Base-by-base conservation (phyloP, 2,797 vertebrate genomes). In the Cossypha caffra region DNA sequence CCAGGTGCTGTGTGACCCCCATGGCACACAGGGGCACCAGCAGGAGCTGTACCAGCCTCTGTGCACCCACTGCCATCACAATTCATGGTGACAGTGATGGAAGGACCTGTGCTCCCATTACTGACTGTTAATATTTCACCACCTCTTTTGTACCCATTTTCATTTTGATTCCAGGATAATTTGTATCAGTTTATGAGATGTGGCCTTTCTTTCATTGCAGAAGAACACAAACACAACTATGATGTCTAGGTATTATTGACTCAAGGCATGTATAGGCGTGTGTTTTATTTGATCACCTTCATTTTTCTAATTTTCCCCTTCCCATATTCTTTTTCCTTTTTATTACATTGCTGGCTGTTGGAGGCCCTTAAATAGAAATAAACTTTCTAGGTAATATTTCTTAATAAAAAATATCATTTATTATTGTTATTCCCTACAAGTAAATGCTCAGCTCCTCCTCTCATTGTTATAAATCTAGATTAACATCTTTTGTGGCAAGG, bases 361-460 rank as follows among this genome's bases (percentile, higher is more conserved):
- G 64, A 86, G 40, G 83, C 74, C 78, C 75, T 92, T 90, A 64
- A 98, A 96, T 52, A 93, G 95, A 91, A 95, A 83, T 73, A 90
- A 87, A 83, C 68, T 88, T 95, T 92, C 67, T 55, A 57, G 57
- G 91, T 91, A 96, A 97, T 97, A 92, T 95, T 94, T 97, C 96
- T 97, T 97, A 96, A 98, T 97, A 97, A 98, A 98, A 97, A 7
- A 2, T 86, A 94, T 97, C 82, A 96, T 96, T 97, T 98, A 95
- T 87, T 95, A 93, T 97, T 92, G 81, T 95, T 97, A 96, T 76
- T 91, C 91, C 80, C 75, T 76, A 81, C 69, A 58, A 37, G 54
- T 78, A 77, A 92, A 93, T 83, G 92, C 93, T 95, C 92, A 81
- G 69, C 43, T 89, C 89, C 66, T 73, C 50, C 23, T 91, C 69